These are phyloP conservation scores for Proteles cristata DNA, from an alignment of 2,113 vertebrate genomes.

Conservation along the genomic window DNA sequence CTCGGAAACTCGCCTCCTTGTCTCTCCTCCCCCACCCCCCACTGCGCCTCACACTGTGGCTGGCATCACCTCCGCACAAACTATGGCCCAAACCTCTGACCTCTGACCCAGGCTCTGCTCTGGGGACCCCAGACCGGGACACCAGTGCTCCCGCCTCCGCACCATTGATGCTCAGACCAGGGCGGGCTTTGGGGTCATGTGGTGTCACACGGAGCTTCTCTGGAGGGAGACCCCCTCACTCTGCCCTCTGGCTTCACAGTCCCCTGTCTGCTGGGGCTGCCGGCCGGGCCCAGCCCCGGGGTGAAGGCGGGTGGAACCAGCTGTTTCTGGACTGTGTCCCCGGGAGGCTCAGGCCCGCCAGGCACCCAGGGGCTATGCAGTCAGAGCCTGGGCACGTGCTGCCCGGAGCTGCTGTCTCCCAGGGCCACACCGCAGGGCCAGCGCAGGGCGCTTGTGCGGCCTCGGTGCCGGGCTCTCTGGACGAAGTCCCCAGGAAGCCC, in stretches of 20 bases:
- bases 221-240: too few relatives aligned
- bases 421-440: not conserved
- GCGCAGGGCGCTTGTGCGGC: not conserved
- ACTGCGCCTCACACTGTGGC: rapidly evolving
- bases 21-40: too few relatives aligned
- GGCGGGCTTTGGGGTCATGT: too few relatives aligned
- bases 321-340: not conserved
- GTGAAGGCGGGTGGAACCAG: not conserved
- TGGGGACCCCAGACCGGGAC: not conserved
- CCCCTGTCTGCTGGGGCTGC: not conserved
- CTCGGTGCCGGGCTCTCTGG: rapidly evolving
- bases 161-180: not conserved
- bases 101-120: not conserved
- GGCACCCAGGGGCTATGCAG: rapidly evolving
- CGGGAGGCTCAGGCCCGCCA: too few relatives aligned
- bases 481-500: not conserved
- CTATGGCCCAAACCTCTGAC: not conserved
- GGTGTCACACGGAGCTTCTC: rapidly evolving
- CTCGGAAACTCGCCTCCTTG: not conserved
- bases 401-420: not conserved
- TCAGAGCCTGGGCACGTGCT: not conserved
- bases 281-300: rapidly evolving
- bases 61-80: rapidly evolving
- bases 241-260: not conserved
- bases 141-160: too few relatives aligned